Evolutionary conservation across 2,113 vertebrate genomes (phyloP).

Genomic region (Otocyon megalotis): DNA sequence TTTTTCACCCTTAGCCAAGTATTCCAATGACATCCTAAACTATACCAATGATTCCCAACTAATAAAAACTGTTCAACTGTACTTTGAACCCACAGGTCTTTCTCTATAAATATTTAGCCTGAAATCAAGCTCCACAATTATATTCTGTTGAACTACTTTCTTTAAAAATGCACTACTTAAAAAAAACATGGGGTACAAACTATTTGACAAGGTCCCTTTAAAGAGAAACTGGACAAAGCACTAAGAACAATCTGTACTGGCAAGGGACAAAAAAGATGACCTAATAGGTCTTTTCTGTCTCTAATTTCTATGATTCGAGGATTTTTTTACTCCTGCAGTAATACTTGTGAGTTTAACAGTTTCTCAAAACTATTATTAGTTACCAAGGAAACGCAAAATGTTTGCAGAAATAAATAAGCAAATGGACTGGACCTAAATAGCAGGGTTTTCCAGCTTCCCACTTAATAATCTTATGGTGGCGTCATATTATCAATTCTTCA

Average conservation of each 20-base stretch:
- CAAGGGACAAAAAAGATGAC: conserved; percentile 75
- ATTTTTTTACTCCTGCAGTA: conserved; percentile 78
- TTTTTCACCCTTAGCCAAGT: conserved; percentile 49
- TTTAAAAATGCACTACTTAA: conserved; percentile 59
- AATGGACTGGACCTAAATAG: conserved; percentile 73
- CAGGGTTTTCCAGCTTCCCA: conserved; percentile 73
- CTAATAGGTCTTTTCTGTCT: conserved; percentile 77
- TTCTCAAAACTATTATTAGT: conserved; percentile 82
- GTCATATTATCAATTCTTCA: conserved; percentile 36
- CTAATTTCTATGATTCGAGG: conserved; percentile 77
- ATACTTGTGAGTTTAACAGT: conserved; percentile 81
- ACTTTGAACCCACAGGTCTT: conserved; percentile 52
- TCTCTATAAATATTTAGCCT: conserved; percentile 58
- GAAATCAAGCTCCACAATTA: conserved; percentile 38
- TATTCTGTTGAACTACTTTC: conserved; percentile 29
- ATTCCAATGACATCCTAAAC: conserved; percentile 44
- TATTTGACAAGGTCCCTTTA: conserved; percentile 54
- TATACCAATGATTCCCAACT: conserved; percentile 26
- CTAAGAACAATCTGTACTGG: conserved; percentile 70
- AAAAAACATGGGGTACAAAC: conserved; percentile 25
- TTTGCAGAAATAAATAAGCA: conserved; percentile 83
- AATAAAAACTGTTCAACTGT: conserved; percentile 62
- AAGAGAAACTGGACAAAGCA: conserved; percentile 74
- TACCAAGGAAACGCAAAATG: conserved; percentile 84
- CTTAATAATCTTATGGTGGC: conserved; percentile 53